Conservation (phyloP, 2,888 invertebrate species). For the Apodemia duryi region DNA sequence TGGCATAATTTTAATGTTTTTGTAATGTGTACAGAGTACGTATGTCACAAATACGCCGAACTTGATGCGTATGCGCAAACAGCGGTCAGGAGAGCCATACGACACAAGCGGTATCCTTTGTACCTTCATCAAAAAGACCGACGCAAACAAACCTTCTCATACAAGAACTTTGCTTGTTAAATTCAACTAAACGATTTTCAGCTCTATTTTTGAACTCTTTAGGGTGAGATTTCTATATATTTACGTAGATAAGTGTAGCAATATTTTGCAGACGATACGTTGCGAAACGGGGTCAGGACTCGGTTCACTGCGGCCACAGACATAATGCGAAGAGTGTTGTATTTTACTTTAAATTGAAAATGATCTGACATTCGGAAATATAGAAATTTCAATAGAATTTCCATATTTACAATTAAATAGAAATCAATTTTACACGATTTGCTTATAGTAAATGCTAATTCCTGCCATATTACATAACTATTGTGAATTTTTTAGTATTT, state of each 20-base stretch:
- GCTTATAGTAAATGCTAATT: too few relatives aligned
- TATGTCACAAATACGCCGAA: constrained; percentile 27
- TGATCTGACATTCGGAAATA: neutral
- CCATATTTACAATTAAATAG: too few relatives aligned
- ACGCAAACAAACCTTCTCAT: constrained; percentile 45
- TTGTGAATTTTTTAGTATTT: too few relatives aligned
- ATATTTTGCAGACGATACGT: constrained; percentile 42
- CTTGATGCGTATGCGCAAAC: constrained; percentile 38
- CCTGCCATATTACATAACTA: too few relatives aligned
- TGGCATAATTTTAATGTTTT: constrained; percentile 17
- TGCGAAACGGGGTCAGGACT: constrained; percentile 46
- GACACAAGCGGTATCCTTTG: constrained; percentile 73
- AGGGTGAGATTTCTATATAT: constrained; percentile 5
- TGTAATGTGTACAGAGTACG: constrained; percentile 9
- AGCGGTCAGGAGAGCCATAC: constrained; percentile 71
- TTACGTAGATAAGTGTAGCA: constrained; percentile 16
- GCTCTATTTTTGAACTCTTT: neutral
- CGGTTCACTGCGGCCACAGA: constrained; percentile 12
- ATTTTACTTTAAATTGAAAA: constrained; percentile 2
- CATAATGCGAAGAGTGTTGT: constrained; percentile 11
- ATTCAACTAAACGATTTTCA: constrained; percentile 9
- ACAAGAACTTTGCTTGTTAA: constrained; percentile 18
- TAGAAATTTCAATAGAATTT: too few relatives aligned
- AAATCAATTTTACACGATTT: too few relatives aligned
- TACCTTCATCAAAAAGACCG: constrained; percentile 67